Evolutionary conservation across 2,888 invertebrate species (phyloP).

Genomic region (Cephus nigrinus): DNA sequence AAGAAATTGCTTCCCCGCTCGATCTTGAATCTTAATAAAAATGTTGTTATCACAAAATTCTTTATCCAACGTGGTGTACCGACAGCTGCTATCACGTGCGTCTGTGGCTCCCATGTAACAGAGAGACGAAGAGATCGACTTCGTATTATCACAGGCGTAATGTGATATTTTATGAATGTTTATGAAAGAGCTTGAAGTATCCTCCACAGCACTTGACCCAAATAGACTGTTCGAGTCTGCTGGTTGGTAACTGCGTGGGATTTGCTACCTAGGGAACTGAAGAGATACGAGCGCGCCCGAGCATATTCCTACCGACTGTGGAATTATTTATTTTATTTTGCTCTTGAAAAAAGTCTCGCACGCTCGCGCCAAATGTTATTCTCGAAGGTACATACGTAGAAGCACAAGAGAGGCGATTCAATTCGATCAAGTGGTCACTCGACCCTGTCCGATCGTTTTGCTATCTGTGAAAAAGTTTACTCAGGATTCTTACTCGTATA

Average conservation of each 20-base stretch:
- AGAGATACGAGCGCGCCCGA: conserved; percentile 12
- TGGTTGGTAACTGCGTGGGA: neutral
- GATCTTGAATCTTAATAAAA: too few relatives aligned
- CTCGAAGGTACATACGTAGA: too few relatives aligned
- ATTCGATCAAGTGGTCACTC: too few relatives aligned
- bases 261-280: neutral
- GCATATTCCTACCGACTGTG: conserved; percentile 1
- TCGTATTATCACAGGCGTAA: conserved; percentile 21
- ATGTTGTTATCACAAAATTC: too few relatives aligned
- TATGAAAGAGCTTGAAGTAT: conserved; percentile 38
- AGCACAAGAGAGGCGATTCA: too few relatives aligned
- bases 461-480: too few relatives aligned
- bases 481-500: too few relatives aligned
- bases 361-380: too few relatives aligned
- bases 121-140: neutral
- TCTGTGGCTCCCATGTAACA: conserved; percentile 10
- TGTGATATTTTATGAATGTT: conserved; percentile 43
- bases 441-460: too few relatives aligned
- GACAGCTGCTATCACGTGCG: neutral
- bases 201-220: conserved; percentile 30
- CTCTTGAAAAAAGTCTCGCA: too few relatives aligned
- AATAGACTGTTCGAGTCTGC: conserved; percentile 34
- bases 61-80: too few relatives aligned
- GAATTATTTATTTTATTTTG: neutral
- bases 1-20: too few relatives aligned